Evolutionary conservation across 2,113 vertebrate genomes (phyloP).

Genomic region (Engraulis encrasicolus): DNA sequence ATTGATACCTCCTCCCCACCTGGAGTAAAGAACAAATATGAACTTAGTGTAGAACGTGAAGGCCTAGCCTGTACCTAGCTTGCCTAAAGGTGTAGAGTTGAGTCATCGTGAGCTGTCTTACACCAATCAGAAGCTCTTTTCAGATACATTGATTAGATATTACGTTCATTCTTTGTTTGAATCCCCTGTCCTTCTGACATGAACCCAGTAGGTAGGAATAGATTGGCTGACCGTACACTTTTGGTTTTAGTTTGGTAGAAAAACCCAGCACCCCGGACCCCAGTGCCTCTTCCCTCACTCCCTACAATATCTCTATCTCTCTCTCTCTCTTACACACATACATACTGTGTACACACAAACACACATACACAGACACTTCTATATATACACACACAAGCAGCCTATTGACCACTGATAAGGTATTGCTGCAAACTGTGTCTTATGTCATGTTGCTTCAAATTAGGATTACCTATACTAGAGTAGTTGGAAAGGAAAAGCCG

Average conservation of each 20-base stretch:
- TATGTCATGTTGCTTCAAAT: constrained; percentile 4
- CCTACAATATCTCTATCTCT: no score
- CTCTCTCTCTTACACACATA: no score
- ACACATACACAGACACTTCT: no score
- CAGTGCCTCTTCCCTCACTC: constrained; percentile 5
- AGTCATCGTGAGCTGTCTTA: constrained; percentile 23
- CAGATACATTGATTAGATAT: not conserved
- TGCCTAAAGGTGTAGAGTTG: constrained; percentile 24
- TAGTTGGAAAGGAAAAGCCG: not conserved
- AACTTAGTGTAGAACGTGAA: not conserved
- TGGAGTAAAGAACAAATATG: constrained; percentile 29
- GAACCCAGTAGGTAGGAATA: not conserved
- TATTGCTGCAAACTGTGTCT: constrained; percentile 4
- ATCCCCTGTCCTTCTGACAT: not conserved
- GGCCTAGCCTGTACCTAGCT: constrained; percentile 13
- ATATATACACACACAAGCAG: no score
- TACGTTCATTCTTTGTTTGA: not conserved
- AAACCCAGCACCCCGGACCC: not conserved
- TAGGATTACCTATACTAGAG: not conserved
- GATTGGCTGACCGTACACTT: not conserved
- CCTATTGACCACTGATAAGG: not conserved
- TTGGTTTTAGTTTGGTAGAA: not conserved
- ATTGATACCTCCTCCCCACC: constrained; percentile 31
- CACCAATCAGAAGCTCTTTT: not conserved
- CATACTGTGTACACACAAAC: no score